Evolutionary conservation across 2,113 vertebrate species (phyloP).

Genomic region (human): GRCh38 chr4:4779001-4779500

Average conservation of each 20-base stretch:
- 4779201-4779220: not conserved
- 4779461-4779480: not conserved
- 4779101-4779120: not conserved
- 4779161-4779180: not conserved
- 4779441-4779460: not conserved
- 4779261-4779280: not conserved
- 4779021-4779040: not conserved
- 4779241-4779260: not conserved
- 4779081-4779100: not conserved
- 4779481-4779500: not conserved
- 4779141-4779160: not conserved
- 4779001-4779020: not conserved
- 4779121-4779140: not conserved
- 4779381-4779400: not conserved
- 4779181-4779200: no score
- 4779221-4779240: not conserved
- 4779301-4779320: not conserved
- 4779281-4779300: not conserved
- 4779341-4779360: not conserved
- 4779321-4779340: not conserved
- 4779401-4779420: not conserved
- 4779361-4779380: rapidly evolving
- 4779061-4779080: not conserved
- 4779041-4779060: not conserved
- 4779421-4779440: not conserved